Evolutionary conservation across 2,113 vertebrate genomes (phyloP).

Genomic region (Blennius ocellaris): DNA sequence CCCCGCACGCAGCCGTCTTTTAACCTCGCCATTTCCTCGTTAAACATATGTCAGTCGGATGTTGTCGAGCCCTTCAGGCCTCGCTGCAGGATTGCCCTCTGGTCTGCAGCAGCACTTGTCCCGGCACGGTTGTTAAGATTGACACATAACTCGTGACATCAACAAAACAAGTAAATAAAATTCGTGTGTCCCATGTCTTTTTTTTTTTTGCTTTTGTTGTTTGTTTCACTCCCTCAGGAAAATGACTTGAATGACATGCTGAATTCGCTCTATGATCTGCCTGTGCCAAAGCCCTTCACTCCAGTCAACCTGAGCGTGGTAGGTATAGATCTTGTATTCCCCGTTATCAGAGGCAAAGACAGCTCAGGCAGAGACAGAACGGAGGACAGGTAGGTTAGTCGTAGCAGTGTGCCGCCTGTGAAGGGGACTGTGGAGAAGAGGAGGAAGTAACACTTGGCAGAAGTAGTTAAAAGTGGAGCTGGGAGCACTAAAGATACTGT

Average conservation of each 20-base stretch:
- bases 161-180: constrained; percentile 55
- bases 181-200: constrained; percentile 48
- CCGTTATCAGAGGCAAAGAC: constrained; percentile 34
- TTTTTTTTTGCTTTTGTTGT: constrained; percentile 41
- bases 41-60: constrained; percentile 74
- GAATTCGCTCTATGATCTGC: constrained; percentile 90
- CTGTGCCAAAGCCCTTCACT: constrained; percentile 93
- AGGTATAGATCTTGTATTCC: constrained; percentile 78
- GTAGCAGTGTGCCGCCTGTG: constrained; percentile 30
- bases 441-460: constrained; percentile 21
- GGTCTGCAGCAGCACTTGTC: constrained; percentile 48
- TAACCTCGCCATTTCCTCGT: constrained; percentile 80
- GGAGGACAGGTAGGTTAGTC: constrained; percentile 40
- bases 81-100: constrained; percentile 66
- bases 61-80: constrained; percentile 66
- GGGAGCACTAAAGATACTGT: constrained; percentile 18
- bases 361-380: constrained; percentile 22
- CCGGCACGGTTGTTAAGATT: constrained; percentile 52
- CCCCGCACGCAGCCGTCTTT: constrained; percentile 71
- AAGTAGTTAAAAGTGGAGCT: constrained; percentile 37
- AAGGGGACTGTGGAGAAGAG: constrained; percentile 7
- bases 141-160: constrained; percentile 52
- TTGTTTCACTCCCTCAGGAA: constrained; percentile 83
- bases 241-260: constrained; percentile 94
- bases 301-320: constrained; percentile 95